Percentiles rank a stretch among this genome's conserved stretches.
phyloP scores from a whole-genome alignment of 2,888 invertebrate genomes.

The Cyclophora punctaria region DNA sequence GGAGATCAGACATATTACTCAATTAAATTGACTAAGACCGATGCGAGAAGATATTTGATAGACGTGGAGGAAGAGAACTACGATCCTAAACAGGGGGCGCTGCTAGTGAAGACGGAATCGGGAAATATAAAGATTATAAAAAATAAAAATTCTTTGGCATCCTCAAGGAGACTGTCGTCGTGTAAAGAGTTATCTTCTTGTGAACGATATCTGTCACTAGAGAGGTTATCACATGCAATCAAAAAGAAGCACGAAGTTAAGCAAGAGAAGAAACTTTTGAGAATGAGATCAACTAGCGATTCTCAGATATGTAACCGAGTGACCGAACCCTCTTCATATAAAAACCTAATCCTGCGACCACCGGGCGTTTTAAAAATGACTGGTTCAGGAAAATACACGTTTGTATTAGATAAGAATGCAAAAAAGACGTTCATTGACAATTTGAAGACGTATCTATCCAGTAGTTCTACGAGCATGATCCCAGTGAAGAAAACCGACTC shows the following conservation, averaged over 20 bases:
- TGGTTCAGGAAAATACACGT: constrained; percentile 35
- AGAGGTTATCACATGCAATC: neutral
- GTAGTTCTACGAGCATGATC: constrained; percentile 23
- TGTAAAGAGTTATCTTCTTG: neutral
- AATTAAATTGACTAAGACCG: constrained; percentile 31
- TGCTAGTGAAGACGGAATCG: constrained; percentile 35
- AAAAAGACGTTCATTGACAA: constrained; percentile 38
- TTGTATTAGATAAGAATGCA: constrained; percentile 39
- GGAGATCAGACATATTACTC: constrained; percentile 23
- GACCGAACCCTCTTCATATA: too few species aligned
- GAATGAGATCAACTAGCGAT: constrained; percentile 32
- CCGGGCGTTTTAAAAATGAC: constrained; percentile 24
- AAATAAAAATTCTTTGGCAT: constrained; percentile 1
- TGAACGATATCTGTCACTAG: too few species aligned
- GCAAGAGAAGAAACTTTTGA: constrained; percentile 9
- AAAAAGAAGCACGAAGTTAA: constrained; percentile 5
- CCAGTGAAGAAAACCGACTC: constrained; percentile 34
- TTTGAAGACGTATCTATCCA: constrained; percentile 32
- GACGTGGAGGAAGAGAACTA: constrained; percentile 24
- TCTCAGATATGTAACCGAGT: constrained; percentile 25
- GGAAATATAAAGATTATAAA: constrained; percentile 40
- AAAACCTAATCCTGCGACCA: too few species aligned
- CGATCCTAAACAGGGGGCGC: constrained; percentile 26
- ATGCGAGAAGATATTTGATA: constrained; percentile 34
- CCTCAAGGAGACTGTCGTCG: neutral